These are phyloP conservation scores for Coleophora deauratella DNA, from an alignment of 2,888 invertebrate genomes.

Conservation along the genomic window DNA sequence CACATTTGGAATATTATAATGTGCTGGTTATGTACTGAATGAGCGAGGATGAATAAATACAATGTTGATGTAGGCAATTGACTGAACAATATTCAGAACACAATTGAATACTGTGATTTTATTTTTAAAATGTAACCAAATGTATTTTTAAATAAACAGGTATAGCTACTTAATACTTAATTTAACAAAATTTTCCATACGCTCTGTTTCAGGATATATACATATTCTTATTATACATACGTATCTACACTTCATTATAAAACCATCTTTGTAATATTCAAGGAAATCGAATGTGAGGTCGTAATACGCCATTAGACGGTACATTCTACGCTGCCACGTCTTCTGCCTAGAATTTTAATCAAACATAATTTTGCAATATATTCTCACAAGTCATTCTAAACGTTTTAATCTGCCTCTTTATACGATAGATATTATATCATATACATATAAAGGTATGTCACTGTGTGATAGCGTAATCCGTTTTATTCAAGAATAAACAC, in stretches of 20 bases:
- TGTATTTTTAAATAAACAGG: too few relatives aligned
- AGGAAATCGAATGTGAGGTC: conserved; percentile 45
- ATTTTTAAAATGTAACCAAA: too few relatives aligned
- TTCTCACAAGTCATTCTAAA: conserved; percentile 42
- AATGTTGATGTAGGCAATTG: conserved; percentile 33
- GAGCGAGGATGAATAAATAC: conserved; percentile 21
- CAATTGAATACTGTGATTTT: too few relatives aligned
- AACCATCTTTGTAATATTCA: conserved; percentile 34
- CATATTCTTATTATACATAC: conserved; percentile 50
- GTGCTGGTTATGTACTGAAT: too few relatives aligned
- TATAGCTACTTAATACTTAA: too few relatives aligned
- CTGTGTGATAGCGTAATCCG: too few relatives aligned
- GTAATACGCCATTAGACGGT: conserved; percentile 39
- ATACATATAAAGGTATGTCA: too few relatives aligned
- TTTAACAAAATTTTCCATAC: too few relatives aligned
- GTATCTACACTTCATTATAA: too few relatives aligned
- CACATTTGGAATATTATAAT: conserved; percentile 19
- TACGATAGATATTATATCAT: conserved; percentile 8
- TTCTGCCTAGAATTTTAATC: conserved; percentile 48
- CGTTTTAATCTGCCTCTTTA: conserved; percentile 33
- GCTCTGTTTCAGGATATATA: too few relatives aligned
- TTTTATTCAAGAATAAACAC: too few relatives aligned
- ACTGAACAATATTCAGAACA: conserved; percentile 48
- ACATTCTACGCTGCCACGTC: conserved; percentile 37
- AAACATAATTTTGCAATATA: conserved; percentile 48